These are phyloP conservation scores for Theretra japonica DNA, from an alignment of 2,888 invertebrate species.

Conservation along the genomic window DNA sequence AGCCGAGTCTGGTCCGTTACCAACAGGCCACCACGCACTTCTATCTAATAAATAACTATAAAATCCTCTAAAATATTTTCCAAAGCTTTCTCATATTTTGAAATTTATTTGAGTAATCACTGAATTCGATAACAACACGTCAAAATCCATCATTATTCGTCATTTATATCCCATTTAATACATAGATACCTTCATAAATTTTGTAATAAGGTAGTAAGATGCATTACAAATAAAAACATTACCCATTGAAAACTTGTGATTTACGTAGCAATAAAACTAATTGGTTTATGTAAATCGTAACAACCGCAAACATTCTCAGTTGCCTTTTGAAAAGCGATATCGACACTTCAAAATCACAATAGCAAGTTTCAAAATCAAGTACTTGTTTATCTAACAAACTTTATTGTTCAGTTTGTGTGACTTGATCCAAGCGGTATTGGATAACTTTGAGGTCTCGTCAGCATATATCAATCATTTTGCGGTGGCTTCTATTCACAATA, in stretches of 20 bases:
- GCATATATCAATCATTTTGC: neutral
- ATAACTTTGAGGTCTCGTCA: conserved; percentile 10
- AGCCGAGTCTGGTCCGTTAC: no score
- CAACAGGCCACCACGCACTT: no score
- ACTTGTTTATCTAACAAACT: conserved; percentile 12
- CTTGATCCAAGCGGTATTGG: conserved; percentile 20
- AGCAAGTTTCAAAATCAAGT: conserved; percentile 10
- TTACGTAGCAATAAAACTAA: neutral
- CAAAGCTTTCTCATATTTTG: no score
- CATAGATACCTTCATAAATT: no score
- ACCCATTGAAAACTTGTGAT: neutral
- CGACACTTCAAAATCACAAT: neutral
- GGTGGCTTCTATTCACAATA: conserved; percentile 7
- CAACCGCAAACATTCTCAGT: neutral
- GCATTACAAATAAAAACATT: no score
- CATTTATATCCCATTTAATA: no score
- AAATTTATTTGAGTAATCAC: no score
- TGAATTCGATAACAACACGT: no score
- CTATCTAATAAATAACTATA: no score
- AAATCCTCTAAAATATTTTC: no score
- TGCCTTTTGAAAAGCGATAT: neutral
- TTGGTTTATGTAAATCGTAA: neutral
- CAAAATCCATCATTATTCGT: no score
- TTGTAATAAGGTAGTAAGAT: no score
- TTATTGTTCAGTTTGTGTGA: conserved; percentile 10